Base-by-base conservation (phyloP, 2,888 invertebrate species). In the Tipula confusa region DNA sequence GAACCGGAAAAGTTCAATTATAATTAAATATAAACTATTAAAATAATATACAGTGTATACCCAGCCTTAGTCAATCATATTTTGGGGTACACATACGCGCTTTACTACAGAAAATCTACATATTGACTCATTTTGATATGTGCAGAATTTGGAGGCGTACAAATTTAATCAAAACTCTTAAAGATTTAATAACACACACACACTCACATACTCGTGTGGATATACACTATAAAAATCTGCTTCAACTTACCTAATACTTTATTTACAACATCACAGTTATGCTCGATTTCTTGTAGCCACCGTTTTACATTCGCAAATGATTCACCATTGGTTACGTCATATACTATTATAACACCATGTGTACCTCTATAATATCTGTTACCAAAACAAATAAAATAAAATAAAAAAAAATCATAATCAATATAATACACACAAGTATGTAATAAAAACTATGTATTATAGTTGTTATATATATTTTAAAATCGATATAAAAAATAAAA, bases 251-350 rank as follows among this genome's bases (percentile, higher is more conserved):
- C 97, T 92, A 99, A 93, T 89, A 99, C 97, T 93, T 97, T 96
- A 92, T 97, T 98, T 86, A 98, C 98, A 87, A 97, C 96, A 92
- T 99, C 99, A 93, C 99, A 99, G 92, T 99, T 99, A 89, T 98
- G 97, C 89, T 99, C 98, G 86, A 99, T 99, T 91, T 99, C 99
- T 89, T 98, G 97, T 83, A 99, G 92, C 99, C 99, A 99, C 88
- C 99, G 92, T 89, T 98, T 98, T 1, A 99, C 99, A 90, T 99
- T 99, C 85, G 98, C 98, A 91, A 99, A 99, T 83, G 98, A 98
- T 89, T 99, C 99, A 79, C 98, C 99, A 90, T 96, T 98, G 85
- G 97, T 97, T 83, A 99, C 99, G 92, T 99, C 99, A 90, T 99
- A 99, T 13, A 99, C 99, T 82, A 99, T 98, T 88, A 99, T 98